Conservation (phyloP, 92 coral and sea anemone genomes). For the Pocillopora meandrina region DNA sequence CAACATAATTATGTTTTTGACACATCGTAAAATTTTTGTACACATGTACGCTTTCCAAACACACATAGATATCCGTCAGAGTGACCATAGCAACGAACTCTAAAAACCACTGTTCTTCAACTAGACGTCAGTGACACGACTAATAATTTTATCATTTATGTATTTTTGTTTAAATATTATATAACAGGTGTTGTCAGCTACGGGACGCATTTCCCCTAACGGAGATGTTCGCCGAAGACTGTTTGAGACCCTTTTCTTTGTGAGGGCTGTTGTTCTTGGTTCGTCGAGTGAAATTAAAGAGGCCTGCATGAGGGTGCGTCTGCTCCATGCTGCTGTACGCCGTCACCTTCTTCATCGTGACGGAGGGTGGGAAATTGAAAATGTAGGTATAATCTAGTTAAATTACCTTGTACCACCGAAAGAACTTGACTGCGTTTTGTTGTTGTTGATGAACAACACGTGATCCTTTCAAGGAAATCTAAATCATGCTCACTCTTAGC, state of each 20-base stretch:
- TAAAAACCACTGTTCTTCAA: too few species aligned
- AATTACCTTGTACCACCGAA: too few species aligned
- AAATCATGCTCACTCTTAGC: not conserved
- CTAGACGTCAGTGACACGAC: too few species aligned
- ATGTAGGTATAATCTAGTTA: slow-evolving; percentile 16
- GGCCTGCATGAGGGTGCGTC: slow-evolving; percentile 39
- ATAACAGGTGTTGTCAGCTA: slow-evolving; percentile 44
- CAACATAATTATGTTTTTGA: too few species aligned
- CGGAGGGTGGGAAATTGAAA: slow-evolving; percentile 28
- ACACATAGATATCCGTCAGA: not conserved
- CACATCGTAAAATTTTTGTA: too few species aligned
- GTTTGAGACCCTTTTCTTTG: slow-evolving; percentile 55
- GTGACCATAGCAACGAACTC: not conserved
- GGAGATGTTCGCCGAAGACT: slow-evolving; percentile 46
- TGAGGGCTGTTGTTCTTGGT: slow-evolving; percentile 37
- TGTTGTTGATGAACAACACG: too few species aligned
- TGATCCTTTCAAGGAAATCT: not conserved
- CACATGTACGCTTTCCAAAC: too few species aligned
- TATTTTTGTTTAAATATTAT: too few species aligned
- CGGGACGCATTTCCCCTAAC: slow-evolving; percentile 36
- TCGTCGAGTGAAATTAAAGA: slow-evolving; percentile 29
- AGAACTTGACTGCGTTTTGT: too few species aligned
- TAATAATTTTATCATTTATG: too few species aligned
- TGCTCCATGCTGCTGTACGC: slow-evolving; percentile 55
- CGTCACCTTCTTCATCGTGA: slow-evolving; percentile 28